Percentiles rank a stretch among this genome's conserved stretches.
Conservation (phyloP, 2,888 invertebrate genomes). For the Aquatica leii region DNA sequence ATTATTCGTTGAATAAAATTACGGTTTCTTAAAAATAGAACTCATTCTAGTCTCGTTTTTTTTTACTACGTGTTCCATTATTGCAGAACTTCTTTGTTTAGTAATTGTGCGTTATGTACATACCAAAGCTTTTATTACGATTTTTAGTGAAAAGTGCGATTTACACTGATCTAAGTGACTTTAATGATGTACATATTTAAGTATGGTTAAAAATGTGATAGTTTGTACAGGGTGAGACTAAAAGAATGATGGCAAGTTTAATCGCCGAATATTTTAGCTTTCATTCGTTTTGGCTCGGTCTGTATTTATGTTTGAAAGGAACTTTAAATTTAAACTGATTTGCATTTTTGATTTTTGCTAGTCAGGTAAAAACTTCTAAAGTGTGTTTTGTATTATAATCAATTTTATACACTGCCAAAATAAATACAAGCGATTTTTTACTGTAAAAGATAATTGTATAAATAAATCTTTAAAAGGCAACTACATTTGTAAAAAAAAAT, state of each 20-base stretch:
- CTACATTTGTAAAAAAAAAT: not conserved
- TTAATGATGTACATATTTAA: no score
- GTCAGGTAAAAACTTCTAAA: not conserved
- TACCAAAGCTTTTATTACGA: slow-evolving; percentile 4
- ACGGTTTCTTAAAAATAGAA: slow-evolving; percentile 2
- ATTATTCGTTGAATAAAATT: not conserved
- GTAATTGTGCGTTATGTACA: slow-evolving; percentile 1
- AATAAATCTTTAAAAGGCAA: no score
- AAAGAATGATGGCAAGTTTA: no score
- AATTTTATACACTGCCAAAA: not conserved
- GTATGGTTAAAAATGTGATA: no score
- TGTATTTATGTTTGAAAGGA: no score
- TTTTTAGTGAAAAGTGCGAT: not conserved
- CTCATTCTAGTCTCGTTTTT: slow-evolving; percentile 3
- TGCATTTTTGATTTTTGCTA: no score
- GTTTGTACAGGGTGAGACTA: no score
- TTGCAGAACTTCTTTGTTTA: no score
- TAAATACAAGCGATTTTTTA: not conserved
- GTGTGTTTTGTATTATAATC: not conserved
- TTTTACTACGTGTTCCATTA: not conserved
- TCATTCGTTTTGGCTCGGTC: no score
- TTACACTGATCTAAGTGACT: slow-evolving; percentile 2
- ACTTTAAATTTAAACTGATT: no score
- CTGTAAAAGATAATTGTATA: no score
- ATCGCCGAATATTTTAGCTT: no score